Evolutionary conservation across 2,797 vertebrate species (phyloP).

Genomic region (Nyctibius grandis): DNA sequence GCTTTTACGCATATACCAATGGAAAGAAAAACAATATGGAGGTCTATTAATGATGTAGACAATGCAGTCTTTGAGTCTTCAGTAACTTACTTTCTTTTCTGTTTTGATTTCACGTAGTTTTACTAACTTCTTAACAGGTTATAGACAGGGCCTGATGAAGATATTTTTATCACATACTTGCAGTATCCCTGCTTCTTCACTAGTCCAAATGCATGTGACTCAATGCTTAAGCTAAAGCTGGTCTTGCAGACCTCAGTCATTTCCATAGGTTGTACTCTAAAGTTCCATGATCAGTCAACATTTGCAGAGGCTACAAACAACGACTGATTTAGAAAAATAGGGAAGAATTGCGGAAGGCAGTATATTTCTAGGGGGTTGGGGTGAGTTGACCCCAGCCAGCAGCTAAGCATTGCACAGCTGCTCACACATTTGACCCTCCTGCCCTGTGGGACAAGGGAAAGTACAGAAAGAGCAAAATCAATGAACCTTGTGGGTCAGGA

Average conservation of each 20-base stretch:
- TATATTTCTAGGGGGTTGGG: background rate
- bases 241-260: background rate
- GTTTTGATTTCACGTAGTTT: background rate
- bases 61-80: background rate
- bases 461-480: background rate
- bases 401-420: rapidly evolving
- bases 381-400: background rate
- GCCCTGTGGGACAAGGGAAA: background rate
- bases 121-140: background rate
- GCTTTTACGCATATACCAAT: background rate
- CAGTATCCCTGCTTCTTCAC: too few species aligned
- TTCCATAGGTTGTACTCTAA: background rate
- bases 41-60: background rate
- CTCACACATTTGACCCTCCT: rapidly evolving
- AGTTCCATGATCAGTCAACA: background rate
- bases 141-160: background rate
- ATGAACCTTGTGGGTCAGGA: background rate
- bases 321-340: background rate
- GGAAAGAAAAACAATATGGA: background rate
- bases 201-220: background rate
- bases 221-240: background rate
- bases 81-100: background rate
- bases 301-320: background rate
- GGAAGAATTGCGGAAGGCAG: background rate
- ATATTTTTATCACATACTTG: too few species aligned